Conservation (phyloP, 2,888 invertebrate genomes). For the Pollenia angustigena region DNA sequence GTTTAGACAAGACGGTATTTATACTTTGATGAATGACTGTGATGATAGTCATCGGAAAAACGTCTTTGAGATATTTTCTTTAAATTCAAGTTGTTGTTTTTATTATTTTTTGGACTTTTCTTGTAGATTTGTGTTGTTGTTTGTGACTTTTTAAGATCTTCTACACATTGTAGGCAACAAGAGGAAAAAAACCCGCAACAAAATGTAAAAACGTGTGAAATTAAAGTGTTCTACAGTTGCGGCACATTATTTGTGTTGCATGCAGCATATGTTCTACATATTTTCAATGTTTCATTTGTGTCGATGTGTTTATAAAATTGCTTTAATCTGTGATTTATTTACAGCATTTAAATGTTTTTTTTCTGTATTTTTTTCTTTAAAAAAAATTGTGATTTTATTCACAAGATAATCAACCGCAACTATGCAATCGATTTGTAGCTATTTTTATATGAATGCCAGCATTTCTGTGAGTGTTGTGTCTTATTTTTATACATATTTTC, state of each 20-base stretch:
- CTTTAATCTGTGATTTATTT: slow-evolving; percentile 70
- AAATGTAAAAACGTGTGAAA: slow-evolving; percentile 68
- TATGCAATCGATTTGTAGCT: slow-evolving; percentile 72
- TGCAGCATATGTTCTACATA: slow-evolving; percentile 71
- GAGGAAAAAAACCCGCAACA: neutral
- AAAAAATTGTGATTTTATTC: slow-evolving; percentile 61
- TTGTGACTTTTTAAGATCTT: slow-evolving; percentile 57
- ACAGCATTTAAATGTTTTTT: slow-evolving; percentile 64
- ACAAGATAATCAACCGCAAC: slow-evolving; percentile 72
- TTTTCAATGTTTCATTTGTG: slow-evolving; percentile 48
- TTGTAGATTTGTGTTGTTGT: slow-evolving; percentile 22
- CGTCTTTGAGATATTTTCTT: slow-evolving; percentile 51
- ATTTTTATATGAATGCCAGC: slow-evolving; percentile 52
- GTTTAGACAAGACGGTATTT: slow-evolving; percentile 65
- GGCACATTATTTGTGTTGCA: slow-evolving; percentile 54
- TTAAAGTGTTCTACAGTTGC: slow-evolving; percentile 40
- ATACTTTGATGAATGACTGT: slow-evolving; percentile 73
- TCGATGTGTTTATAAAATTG: neutral
- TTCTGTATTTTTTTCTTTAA: neutral
- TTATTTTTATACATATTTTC: slow-evolving; percentile 9
- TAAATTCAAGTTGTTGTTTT: neutral
- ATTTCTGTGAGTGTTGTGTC: slow-evolving; percentile 9
- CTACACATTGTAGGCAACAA: slow-evolving; percentile 58
- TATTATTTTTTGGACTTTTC: slow-evolving; percentile 19
- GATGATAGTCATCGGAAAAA: slow-evolving; percentile 68